Base-by-base conservation (phyloP, 2,888 invertebrate genomes). In the Pristionchus entomophagus region DNA sequence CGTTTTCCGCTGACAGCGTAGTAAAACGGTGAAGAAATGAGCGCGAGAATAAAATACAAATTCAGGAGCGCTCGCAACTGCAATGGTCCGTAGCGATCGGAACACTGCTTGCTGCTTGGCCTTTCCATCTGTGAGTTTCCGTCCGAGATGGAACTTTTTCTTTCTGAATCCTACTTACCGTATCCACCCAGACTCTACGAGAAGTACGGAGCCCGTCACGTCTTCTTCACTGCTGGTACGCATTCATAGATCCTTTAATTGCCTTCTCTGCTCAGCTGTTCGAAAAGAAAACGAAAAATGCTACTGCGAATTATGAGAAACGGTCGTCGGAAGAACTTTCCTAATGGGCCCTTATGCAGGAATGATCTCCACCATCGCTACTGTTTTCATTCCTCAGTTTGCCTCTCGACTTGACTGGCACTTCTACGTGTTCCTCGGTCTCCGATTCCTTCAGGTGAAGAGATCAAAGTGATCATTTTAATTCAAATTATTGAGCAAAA, bases 401-500 rank as follows among this genome's bases (percentile, higher is more conserved):
- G 89, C 91, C 14, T 80, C 80, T 4, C 41, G 73, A 0, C 45
- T 73, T 3, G 51, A 84, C 22, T 86, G 85, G 49, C 26, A 29
- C 56, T 91, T 90, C 86, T 85, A 87, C 14, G 62, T 87, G 0
- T 88, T 92, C 56, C 85, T 92, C 14, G 73, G 87, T 32, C 88
- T 89, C 12, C 86, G 92, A 45, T 90, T 92, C 80, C 87, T 92
- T 62, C 92, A 92, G 88, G 92, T 91, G n/a, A n/a, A n/a, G n/a
- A 29, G 56, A 35, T 22, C 32, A 56, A 29, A 29, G 45, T n/a
- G n/a, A 51, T 45, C 45, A 45, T 14, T 45, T 45, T 45, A 51
- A 51, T 12, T 17, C 53, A 12, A 51, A 51, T 17, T 12, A 51
- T 51, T 19, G 53, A 51, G 14, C 14, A 51, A 17, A 51, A 51